Evolutionary conservation across 1,140 invertebrate species (phyloP).

Genomic region (Charaxes varanes): DNA sequence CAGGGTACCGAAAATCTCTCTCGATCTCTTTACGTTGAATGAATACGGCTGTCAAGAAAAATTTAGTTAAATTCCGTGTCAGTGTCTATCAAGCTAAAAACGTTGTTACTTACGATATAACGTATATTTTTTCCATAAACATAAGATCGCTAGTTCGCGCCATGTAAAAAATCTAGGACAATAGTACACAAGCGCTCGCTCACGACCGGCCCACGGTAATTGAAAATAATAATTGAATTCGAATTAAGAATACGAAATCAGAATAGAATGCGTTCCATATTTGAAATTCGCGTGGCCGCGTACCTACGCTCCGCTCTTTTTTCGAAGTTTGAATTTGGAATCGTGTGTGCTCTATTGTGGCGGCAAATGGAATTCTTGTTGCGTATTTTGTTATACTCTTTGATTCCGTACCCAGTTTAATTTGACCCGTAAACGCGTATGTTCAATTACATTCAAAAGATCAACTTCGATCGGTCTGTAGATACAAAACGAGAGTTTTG

Average conservation of each 20-base stretch:
- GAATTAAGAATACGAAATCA: constrained; percentile 66
- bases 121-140: constrained; percentile 17
- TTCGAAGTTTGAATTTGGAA: constrained; percentile 64
- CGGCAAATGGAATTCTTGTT: constrained; percentile 60
- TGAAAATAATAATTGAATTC: constrained; percentile 70
- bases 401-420: constrained; percentile 25
- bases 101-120: constrained; percentile 9
- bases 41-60: background rate
- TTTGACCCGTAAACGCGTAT: constrained; percentile 10
- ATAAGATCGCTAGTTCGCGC: constrained; percentile 13
- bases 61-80: background rate
- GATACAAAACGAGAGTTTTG: constrained; percentile 29
- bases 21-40: no score
- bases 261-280: constrained; percentile 64
- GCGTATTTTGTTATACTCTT: constrained; percentile 41
- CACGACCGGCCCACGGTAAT: constrained; percentile 52
- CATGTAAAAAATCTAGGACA: constrained; percentile 45
- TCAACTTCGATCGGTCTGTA: constrained; percentile 16
- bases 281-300: constrained; percentile 55
- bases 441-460: background rate
- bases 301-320: constrained; percentile 54
- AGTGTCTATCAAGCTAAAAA: background rate
- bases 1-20: no score
- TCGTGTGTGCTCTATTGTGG: constrained; percentile 67
- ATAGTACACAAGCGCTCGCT: constrained; percentile 30